Conservation (phyloP, 2,113 vertebrate genomes). For the Cottus gobio region DNA sequence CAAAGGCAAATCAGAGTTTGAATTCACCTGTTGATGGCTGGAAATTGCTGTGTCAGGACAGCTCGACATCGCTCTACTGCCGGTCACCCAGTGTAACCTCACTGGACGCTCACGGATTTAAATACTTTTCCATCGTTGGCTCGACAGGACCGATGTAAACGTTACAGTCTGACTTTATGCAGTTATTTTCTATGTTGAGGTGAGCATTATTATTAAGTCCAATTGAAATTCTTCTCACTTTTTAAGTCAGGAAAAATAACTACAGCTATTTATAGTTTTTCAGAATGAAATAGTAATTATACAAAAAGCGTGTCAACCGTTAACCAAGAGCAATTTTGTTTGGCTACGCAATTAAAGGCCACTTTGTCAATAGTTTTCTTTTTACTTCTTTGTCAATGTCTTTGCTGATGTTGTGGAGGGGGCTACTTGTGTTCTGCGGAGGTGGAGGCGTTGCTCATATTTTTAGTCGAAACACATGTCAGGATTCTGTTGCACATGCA, state of each 20-base stretch:
- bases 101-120: no score
- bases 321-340: no score
- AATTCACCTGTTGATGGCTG: background rate
- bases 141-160: background rate
- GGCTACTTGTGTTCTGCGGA: background rate
- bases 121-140: no score
- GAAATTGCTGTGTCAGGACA: background rate
- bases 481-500: background rate
- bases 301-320: background rate
- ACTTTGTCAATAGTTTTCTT: background rate
- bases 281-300: background rate
- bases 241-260: background rate
- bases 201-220: no score
- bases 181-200: background rate
- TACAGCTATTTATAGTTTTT: background rate
- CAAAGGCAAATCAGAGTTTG: background rate
- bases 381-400: background rate
- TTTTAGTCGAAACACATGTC: background rate
- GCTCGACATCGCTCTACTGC: constrained; percentile 1
- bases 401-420: no score
- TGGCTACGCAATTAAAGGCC: no score
- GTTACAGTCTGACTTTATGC: background rate
- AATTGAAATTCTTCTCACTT: background rate
- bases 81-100: background rate
- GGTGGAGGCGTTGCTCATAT: background rate